Conservation (phyloP, 2,113 vertebrate genomes). For the Sorex araneus region DNA sequence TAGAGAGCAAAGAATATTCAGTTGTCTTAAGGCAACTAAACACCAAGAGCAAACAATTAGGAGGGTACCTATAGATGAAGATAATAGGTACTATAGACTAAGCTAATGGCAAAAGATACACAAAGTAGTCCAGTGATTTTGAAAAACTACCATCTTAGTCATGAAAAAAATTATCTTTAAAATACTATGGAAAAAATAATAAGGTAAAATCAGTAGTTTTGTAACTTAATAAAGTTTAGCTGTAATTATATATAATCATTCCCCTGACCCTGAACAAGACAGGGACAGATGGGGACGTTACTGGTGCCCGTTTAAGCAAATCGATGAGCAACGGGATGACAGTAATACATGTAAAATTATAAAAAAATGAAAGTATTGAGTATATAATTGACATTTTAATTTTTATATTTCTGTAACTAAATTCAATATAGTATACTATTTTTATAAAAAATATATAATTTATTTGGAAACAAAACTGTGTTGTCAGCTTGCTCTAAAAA, state of each 20-base stretch:
- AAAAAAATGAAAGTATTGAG: neutral
- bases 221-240: slow-evolving; percentile 24
- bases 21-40: neutral
- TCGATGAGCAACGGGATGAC: too few relatives aligned
- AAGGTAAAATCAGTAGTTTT: neutral
- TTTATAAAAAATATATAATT: slow-evolving; percentile 49
- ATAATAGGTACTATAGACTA: neutral
- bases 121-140: neutral
- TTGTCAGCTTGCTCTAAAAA: slow-evolving; percentile 56
- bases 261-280: too few relatives aligned
- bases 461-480: slow-evolving; percentile 55
- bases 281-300: too few relatives aligned
- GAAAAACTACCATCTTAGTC: neutral
- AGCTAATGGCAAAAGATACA: neutral
- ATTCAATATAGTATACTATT: slow-evolving; percentile 41
- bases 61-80: neutral
- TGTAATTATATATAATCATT: neutral
- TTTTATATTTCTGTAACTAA: slow-evolving; percentile 19
- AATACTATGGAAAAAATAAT: neutral
- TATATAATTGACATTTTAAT: neutral
- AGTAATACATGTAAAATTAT: neutral
- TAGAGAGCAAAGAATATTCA: neutral
- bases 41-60: neutral
- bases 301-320: too few relatives aligned
- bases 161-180: neutral